Evolutionary conservation across 2,113 vertebrate genomes (phyloP).

Genomic region (Hipposideros armiger): DNA sequence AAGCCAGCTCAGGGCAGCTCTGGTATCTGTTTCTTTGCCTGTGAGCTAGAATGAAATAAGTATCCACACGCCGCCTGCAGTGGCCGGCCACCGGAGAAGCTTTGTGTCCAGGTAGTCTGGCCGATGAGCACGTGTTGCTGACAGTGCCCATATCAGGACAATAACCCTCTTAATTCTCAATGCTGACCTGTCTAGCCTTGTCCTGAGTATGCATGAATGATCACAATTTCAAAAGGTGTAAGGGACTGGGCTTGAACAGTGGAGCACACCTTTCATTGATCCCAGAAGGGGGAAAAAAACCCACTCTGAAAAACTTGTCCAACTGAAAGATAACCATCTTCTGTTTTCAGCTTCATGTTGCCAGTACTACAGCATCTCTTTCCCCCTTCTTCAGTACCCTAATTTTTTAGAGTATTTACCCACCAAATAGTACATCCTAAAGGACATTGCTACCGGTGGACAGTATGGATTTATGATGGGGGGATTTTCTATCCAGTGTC

Average conservation of each 20-base stretch:
- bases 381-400: background rate
- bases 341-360: background rate
- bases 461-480: background rate
- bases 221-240: background rate
- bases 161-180: background rate
- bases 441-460: background rate
- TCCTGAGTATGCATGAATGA: background rate
- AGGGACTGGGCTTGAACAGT: background rate
- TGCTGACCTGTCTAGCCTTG: background rate
- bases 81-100: background rate
- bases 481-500: background rate
- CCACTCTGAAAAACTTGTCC: background rate
- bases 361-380: too few species aligned
- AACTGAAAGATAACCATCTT: background rate
- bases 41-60: background rate
- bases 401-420: background rate
- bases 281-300: background rate
- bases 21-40: background rate
- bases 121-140: background rate
- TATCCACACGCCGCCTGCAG: background rate
- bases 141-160: rapidly evolving
- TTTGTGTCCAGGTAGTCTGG: background rate
- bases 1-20: background rate
- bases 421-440: background rate
- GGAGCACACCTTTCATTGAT: background rate